Evolutionary conservation across 2,797 vertebrate species (phyloP).

Genomic region (Schizopygopsis pylzovi): DNA sequence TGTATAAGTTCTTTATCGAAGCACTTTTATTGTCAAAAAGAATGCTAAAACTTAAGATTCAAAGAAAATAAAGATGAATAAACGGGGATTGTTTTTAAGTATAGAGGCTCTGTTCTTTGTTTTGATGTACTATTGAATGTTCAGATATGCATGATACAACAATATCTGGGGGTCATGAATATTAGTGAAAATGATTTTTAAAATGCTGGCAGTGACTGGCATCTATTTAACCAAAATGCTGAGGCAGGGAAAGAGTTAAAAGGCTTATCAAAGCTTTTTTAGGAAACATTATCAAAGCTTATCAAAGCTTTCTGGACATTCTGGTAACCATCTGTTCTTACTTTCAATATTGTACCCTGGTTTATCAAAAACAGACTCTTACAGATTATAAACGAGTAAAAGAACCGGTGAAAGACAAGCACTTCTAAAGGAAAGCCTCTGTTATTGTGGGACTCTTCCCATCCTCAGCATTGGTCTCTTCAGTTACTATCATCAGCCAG

Average conservation of each 20-base stretch:
- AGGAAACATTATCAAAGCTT: neutral
- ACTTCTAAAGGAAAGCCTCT: neutral
- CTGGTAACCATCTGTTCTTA: neutral
- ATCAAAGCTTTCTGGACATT: neutral
- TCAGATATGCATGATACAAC: too few relatives aligned
- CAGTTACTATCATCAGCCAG: neutral
- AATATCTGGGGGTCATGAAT: too few relatives aligned
- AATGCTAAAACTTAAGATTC: too few relatives aligned
- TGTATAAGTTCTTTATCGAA: too few relatives aligned
- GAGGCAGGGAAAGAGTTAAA: neutral
- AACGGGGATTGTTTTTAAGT: too few relatives aligned
- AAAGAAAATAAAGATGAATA: too few relatives aligned
- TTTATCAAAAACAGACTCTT: neutral
- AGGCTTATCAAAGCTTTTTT: neutral
- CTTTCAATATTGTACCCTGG: neutral
- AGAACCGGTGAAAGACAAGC: neutral
- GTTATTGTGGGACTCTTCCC: neutral
- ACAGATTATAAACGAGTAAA: neutral
- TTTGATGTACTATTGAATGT: too few relatives aligned
- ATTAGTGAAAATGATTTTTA: too few relatives aligned
- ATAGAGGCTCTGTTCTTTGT: too few relatives aligned
- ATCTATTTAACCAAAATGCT: too few relatives aligned
- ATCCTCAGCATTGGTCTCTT: neutral
- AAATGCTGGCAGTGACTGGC: too few relatives aligned
- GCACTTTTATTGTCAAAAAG: too few relatives aligned